phyloP scores from a whole-genome alignment of 2,797 vertebrate species.

The Enteromius anoplus region DNA sequence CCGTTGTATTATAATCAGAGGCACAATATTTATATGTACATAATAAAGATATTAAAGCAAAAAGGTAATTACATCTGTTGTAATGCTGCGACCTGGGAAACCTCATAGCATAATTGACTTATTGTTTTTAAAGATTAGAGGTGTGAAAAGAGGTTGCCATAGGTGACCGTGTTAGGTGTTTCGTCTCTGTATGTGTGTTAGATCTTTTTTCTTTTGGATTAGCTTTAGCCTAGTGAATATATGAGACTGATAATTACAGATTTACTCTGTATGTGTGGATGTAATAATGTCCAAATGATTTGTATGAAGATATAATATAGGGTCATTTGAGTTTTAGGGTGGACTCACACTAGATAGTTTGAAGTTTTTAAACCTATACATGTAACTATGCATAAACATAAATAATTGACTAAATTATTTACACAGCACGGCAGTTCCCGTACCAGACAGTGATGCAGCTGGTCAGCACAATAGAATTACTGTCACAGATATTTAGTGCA shows the following conservation, averaged over 20 bases:
- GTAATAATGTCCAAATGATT: conserved; percentile 5
- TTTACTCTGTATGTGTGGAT: neutral
- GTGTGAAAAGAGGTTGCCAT: neutral
- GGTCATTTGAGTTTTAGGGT: too few species aligned
- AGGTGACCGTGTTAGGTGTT: neutral
- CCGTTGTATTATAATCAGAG: neutral
- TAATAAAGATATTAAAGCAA: neutral
- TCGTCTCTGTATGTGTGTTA: neutral
- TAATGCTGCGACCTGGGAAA: neutral
- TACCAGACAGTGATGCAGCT: too few species aligned
- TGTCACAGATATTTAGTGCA: too few species aligned
- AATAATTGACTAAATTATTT: too few species aligned
- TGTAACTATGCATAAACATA: too few species aligned
- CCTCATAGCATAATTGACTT: neutral
- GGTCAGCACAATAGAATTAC: too few species aligned
- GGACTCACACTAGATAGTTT: too few species aligned
- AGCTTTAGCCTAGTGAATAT: conserved; percentile 4
- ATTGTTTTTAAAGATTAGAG: neutral
- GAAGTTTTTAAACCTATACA: too few species aligned
- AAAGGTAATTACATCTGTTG: neutral
- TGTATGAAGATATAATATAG: neutral
- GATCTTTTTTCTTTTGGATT: neutral
- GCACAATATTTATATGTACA: neutral
- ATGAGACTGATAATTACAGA: conserved; percentile 30
- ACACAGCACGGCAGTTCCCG: too few species aligned